Conservation (phyloP, 2,888 invertebrate genomes). For the Cetonia aurata region DNA sequence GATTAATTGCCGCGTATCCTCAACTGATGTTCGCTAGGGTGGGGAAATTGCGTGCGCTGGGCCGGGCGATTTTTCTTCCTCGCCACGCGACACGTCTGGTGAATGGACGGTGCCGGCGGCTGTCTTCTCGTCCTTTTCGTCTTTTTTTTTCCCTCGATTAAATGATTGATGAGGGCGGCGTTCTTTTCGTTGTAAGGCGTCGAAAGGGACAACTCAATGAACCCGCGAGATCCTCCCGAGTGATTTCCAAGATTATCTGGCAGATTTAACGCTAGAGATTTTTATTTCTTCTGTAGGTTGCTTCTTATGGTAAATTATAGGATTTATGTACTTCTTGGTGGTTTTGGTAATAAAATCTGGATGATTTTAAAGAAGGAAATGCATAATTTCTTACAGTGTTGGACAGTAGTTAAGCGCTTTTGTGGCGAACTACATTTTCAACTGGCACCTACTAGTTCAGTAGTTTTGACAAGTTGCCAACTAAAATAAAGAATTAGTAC, state of each 20-base stretch:
- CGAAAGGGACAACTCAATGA: slow-evolving; percentile 28
- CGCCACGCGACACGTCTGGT: not conserved
- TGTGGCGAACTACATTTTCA: no score
- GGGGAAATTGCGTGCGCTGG: slow-evolving; percentile 17
- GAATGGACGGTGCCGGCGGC: slow-evolving; percentile 7
- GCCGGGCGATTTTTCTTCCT: slow-evolving; percentile 4
- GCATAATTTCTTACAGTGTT: no score
- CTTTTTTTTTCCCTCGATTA: slow-evolving; percentile 4
- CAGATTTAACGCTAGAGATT: not conserved
- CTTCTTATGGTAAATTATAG: no score
- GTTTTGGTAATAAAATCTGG: no score
- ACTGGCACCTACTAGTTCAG: no score
- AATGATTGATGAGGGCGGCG: slow-evolving; percentile 28
- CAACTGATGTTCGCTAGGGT: slow-evolving; percentile 7
- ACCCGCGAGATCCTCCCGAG: slow-evolving; percentile 6
- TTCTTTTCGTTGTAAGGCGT: not conserved
- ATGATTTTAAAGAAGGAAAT: no score
- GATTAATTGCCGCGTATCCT: slow-evolving; percentile 33
- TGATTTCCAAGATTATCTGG: not conserved
- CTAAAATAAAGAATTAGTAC: no score
- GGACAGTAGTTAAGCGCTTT: no score
- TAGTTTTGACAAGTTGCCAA: no score
- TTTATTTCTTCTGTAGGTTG: no score
- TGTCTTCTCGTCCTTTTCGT: slow-evolving; percentile 9
- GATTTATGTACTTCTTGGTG: no score